Percentiles rank a stretch among this genome's conserved stretches.
phyloP scores from a whole-genome alignment of 2,797 vertebrate genomes.

The Coilia nasus region DNA sequence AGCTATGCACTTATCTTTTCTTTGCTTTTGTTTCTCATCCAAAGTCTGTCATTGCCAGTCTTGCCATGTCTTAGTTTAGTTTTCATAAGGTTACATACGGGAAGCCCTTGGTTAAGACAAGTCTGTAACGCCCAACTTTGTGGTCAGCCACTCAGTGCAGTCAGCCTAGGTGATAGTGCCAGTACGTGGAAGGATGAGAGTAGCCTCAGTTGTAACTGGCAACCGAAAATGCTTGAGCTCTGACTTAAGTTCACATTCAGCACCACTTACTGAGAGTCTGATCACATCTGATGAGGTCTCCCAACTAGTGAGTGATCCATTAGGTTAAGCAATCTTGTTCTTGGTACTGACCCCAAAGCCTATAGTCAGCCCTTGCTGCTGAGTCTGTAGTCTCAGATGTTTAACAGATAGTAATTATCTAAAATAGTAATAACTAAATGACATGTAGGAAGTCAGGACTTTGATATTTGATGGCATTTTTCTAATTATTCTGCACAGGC shows the following conservation, averaged over 20 bases:
- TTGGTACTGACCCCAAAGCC: neutral
- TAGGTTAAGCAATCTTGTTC: neutral
- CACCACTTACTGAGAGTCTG: neutral
- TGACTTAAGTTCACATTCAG: neutral
- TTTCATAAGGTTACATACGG: neutral
- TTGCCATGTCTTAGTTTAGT: neutral
- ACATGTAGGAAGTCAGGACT: neutral
- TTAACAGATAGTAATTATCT: neutral
- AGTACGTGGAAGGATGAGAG: neutral
- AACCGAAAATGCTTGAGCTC: neutral
- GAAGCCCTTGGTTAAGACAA: neutral
- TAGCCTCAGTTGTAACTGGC: neutral
- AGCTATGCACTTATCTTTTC: slow-evolving; percentile 13
- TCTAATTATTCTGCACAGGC: neutral
- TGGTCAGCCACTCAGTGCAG: neutral
- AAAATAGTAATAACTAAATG: neutral
- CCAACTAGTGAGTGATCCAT: neutral
- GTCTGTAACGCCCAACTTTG: neutral
- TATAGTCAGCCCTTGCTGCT: neutral
- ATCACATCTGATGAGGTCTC: neutral
- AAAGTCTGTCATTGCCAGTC: neutral
- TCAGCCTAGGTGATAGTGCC: too few relatives aligned
- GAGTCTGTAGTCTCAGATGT: neutral
- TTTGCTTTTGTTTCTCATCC: neutral
- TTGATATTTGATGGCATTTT: neutral